Conservation (phyloP, 2,113 vertebrate genomes). For the Ptilorrhoa leucosticta region DNA sequence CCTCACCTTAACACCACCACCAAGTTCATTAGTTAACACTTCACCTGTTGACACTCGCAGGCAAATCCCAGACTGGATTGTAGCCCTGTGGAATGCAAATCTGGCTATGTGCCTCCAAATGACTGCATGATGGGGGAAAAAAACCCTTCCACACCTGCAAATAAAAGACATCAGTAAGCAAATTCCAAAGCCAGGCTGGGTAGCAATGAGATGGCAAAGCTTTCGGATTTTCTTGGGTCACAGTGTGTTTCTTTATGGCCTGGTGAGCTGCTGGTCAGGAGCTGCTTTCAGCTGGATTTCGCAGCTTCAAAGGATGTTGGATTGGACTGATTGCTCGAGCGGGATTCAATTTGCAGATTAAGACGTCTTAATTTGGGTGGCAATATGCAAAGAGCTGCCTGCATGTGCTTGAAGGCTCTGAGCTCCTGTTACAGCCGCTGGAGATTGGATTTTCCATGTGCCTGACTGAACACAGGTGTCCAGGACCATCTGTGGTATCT, state of each 20-base stretch:
- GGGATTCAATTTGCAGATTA: slow-evolving; percentile 13
- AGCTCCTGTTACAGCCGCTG: background rate
- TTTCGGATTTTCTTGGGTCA: slow-evolving; percentile 9
- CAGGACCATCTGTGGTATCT: background rate
- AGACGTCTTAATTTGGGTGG: background rate
- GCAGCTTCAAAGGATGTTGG: slow-evolving; percentile 25
- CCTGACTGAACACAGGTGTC: background rate
- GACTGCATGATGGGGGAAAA: slow-evolving; percentile 11
- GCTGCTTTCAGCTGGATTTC: slow-evolving; percentile 28
- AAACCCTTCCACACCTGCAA: slow-evolving; percentile 45
- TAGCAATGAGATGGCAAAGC: slow-evolving; percentile 30
- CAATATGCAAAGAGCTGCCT: background rate
- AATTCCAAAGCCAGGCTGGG: slow-evolving; percentile 54
- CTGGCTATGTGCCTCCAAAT: slow-evolving; percentile 54
- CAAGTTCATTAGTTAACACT: slow-evolving; percentile 47
- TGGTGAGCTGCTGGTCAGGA: slow-evolving; percentile 32
- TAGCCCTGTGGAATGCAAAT: slow-evolving; percentile 57
- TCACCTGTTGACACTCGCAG: slow-evolving; percentile 62
- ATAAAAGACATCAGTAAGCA: slow-evolving; percentile 51
- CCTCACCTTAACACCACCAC: slow-evolving; percentile 52
- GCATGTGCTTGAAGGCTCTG: background rate
- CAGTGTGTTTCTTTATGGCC: background rate
- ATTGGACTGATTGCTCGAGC: background rate
- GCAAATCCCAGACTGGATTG: slow-evolving; percentile 58
- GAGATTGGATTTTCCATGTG: background rate